These are phyloP conservation scores for Pseudanteris insignis DNA, from an alignment of 2,888 invertebrate genomes.

Conservation along the genomic window DNA sequence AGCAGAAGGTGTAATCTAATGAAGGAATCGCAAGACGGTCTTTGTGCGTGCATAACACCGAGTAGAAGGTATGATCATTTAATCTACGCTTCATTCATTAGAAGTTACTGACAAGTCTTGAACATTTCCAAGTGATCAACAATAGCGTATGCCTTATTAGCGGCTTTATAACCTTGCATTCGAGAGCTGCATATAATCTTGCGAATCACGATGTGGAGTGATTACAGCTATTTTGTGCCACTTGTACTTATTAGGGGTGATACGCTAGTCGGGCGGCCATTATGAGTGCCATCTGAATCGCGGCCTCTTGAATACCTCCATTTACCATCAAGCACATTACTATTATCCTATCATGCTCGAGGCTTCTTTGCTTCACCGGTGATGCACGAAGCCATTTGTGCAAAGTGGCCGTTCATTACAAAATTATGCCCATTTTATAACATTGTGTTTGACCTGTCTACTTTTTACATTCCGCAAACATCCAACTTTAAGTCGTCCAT, in stretches of 20 bases:
- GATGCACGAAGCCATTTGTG: constrained; percentile 64
- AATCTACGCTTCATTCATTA: constrained; percentile 31
- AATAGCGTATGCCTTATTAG: constrained; percentile 44
- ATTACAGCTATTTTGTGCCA: constrained; percentile 67
- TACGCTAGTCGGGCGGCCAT: constrained; percentile 61
- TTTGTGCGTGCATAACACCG: no score
- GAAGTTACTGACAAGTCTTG: constrained; percentile 30
- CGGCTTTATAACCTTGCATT: constrained; percentile 42
- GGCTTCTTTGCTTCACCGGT: constrained; percentile 59
- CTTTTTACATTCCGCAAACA: constrained; percentile 40
- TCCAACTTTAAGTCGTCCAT: no score
- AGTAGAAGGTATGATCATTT: no score
- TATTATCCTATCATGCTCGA: constrained; percentile 66
- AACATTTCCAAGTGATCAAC: constrained; percentile 44
- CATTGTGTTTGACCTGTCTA: constrained; percentile 56
- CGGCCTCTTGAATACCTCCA: constrained; percentile 65
- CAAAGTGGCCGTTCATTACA: constrained; percentile 67
- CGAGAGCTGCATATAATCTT: constrained; percentile 54
- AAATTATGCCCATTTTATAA: constrained; percentile 65
- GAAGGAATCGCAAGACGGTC: no score
- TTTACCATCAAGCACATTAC: constrained; percentile 67
- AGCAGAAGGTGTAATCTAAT: no score
- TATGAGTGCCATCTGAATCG: constrained; percentile 66
- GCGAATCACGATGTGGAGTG: constrained; percentile 60
- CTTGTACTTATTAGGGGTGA: constrained; percentile 66